Evolutionary conservation across 1,140 invertebrate species (phyloP).

Genomic region (Pogonus chalceus): DNA sequence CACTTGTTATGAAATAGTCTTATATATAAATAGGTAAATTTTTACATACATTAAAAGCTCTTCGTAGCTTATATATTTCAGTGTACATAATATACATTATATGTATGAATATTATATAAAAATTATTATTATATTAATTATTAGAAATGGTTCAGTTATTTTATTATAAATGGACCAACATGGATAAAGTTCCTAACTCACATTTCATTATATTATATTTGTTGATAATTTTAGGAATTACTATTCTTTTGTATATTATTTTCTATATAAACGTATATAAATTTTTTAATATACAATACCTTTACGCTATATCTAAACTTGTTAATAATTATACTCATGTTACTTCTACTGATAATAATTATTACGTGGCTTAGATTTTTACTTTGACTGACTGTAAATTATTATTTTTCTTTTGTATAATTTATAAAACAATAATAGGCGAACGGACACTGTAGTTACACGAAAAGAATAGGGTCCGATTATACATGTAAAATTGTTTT

Average conservation of each 20-base stretch:
- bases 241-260: slow-evolving; percentile 12
- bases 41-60: neutral
- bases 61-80: neutral
- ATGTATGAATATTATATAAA: neutral
- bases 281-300: slow-evolving; percentile 2
- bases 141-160: slow-evolving; percentile 8
- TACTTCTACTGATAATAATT: neutral
- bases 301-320: neutral
- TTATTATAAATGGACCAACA: slow-evolving; percentile 12
- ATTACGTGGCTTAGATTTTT: slow-evolving; percentile 15
- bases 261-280: slow-evolving; percentile 7
- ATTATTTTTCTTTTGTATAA: slow-evolving; percentile 24
- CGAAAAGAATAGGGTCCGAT: slow-evolving; percentile 26
- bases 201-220: slow-evolving; percentile 9
- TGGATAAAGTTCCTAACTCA: slow-evolving; percentile 14
- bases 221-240: slow-evolving; percentile 9
- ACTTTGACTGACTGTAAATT: slow-evolving; percentile 19
- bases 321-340: neutral
- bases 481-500: neutral
- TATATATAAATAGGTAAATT: slow-evolving; percentile 8
- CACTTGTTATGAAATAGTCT: slow-evolving; percentile 1
- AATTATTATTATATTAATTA: slow-evolving; percentile 9
- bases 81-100: neutral
- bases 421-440: slow-evolving; percentile 5
- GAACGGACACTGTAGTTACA: slow-evolving; percentile 13